Base-by-base conservation (phyloP, 2,888 invertebrate genomes). In the Peribatodes rhomboidaria region DNA sequence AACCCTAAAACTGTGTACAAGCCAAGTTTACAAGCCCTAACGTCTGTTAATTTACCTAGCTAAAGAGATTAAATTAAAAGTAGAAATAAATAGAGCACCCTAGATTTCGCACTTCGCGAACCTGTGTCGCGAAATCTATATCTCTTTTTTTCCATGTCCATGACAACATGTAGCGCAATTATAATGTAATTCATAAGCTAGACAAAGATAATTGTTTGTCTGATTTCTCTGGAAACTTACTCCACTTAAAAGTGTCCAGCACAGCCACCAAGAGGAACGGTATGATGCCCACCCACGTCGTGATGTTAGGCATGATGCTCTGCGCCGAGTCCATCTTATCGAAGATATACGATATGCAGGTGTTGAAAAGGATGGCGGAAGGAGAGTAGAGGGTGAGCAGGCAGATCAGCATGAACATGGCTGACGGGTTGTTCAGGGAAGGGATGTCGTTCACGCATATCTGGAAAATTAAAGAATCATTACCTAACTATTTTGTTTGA, bases 261-360 rank as follows among this genome's bases (percentile, higher is more conserved):
- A 96, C 92, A 54, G 95, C 95, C 1, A 97, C 97, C 37, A 96
- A 81, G 16, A 96, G 88, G 80, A 96, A 97, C 0, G 97, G 97
- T 69, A 97, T 94, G 53, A 96, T 94, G 0, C 97, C 97, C 41
- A 96, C 89, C 88, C 96, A 95, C 0, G 96, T 96, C 13, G 95
- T 95, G 27, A 96, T 95, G 78, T 97, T 96, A 0, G 97, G 96
- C 85, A 97, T 93, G 71, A 97, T 95, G 65, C 96, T 96, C 80
- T 97, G 96, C 0, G 97, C 97, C 4, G 97, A 96, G 81, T 97
- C 97, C 92, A 95, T 95, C 80, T 96, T 96, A 84, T 97, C 96
- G 83, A 98, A 98, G 55, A 97, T 94, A 80, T 97, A 97, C 31
- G 97, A 97, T 37, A 96, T 90, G 71, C 96, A 95, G 0, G 97